Base-by-base conservation (phyloP, 1,140 invertebrate species). In the Leucophenga varia region DNA sequence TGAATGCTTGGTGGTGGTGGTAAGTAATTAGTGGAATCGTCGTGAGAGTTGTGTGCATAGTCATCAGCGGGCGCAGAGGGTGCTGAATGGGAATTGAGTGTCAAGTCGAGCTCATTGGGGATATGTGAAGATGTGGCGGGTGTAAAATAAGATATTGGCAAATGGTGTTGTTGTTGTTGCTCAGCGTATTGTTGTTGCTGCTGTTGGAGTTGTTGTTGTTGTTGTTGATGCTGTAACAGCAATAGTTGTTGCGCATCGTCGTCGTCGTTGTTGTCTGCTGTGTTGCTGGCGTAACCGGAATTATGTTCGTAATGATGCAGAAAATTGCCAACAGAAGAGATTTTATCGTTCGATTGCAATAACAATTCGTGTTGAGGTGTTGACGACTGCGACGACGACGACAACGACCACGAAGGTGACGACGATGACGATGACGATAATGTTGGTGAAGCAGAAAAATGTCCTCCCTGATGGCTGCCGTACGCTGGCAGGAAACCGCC, bases 251-350 rank as follows among this genome's bases (percentile, higher is more conserved):
- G 55, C n/a, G 41, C 53, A 16, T 55, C 48, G 5, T 71, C 71
- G n/a, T n/a, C n/a, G n/a, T n/a, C n/a, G n/a, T n/a, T n/a, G n/a
- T n/a, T n/a, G n/a, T n/a, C n/a, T n/a, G n/a, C n/a, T n/a, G n/a
- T n/a, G n/a, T n/a, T n/a, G n/a, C n/a, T n/a, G n/a, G 54, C 67
- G 6, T 54, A 43, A 32, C 51, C 53, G 10, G 55, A 49, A 28
- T 46, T 54, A 31, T 61, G 52, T 31, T 61, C 61, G 42, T 72
- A 72, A 47, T 63, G 59, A 18, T 67, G 63, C 28, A 63, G 54
- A 67, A 65, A 69, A 57, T 63, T 65, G 3, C 65, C 64, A 58
- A 60, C 54, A 30, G 25, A 7, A 25, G 65, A 69, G 45, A 70
- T 69, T 63, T 70, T 70, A 50, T 70, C 64, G 43, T 58, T 65